Percentiles rank a stretch among this genome's conserved stretches.
Evolutionary conservation across 2,888 invertebrate species (phyloP).

Genomic region (Lasioglossum malachurum): DNA sequence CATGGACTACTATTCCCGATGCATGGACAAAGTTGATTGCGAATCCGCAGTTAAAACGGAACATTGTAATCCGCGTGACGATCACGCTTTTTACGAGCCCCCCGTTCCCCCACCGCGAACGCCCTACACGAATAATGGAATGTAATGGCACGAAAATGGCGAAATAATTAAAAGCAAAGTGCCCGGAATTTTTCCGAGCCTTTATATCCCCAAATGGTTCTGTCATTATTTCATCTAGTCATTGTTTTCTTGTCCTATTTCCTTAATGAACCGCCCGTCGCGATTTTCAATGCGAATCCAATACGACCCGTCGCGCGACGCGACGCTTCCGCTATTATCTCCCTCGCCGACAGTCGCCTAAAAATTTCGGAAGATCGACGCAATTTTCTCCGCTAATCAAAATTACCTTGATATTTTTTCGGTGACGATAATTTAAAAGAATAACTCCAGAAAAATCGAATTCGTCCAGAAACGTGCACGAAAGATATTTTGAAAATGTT

Average conservation of each 20-base stretch:
- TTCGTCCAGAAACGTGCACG: not conserved
- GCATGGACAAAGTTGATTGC: constrained; percentile 52
- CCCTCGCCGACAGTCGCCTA: too few relatives aligned
- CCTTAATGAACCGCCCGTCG: not conserved
- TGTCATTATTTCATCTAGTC: constrained; percentile 51
- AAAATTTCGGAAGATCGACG: not conserved
- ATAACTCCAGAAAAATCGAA: not conserved
- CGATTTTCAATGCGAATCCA: not conserved
- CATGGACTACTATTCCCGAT: constrained; percentile 35
- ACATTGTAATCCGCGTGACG: constrained; percentile 39
- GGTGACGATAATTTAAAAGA: too few relatives aligned
- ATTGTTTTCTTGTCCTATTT: constrained; percentile 18
- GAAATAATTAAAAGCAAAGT: constrained; percentile 62
- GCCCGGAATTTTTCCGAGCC: constrained; percentile 36
- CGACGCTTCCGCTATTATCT: too few relatives aligned
- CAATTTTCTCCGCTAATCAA: not conserved
- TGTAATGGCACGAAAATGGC: constrained; percentile 45
- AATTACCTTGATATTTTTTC: not conserved
- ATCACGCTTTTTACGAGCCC: constrained; percentile 41
- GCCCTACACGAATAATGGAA: constrained; percentile 33
- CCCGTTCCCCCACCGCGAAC: not conserved
- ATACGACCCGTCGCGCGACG: not conserved
- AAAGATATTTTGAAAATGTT: constrained; percentile 29
- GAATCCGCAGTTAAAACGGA: constrained; percentile 43
- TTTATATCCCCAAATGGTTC: constrained; percentile 33